Evolutionary conservation across 2,797 vertebrate species (phyloP), one percentile per base, ranked within the genome.

Genomic region (Chelon labrosus): DNA sequence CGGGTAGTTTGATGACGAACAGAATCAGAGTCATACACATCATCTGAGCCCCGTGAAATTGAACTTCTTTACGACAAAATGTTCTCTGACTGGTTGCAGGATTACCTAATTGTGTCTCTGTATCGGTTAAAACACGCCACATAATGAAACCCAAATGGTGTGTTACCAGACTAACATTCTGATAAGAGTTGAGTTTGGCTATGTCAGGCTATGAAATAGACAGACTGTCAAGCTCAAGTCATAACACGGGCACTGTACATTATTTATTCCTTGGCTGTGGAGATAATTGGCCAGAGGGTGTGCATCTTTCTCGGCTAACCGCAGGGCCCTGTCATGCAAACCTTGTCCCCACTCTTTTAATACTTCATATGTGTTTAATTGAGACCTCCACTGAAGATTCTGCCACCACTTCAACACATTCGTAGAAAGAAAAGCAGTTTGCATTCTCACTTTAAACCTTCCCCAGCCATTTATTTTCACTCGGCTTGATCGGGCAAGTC

Each of bases 281-380:
- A 72, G 17, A 62, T 65, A 70, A 76, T 46, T 59, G 44, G 58
- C 42, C 51, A 37, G 49, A 65, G 52, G 60, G 38, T 27, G 51
- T 67, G 22, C 38, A 67, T 79, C 11, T 53, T 44, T 27, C 68
- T 42, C 35, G 35, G 11, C 70, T 25, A 52, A 69, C 55, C 22
- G 35, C 65, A 51, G 39, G 58, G 53, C 20, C 51, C 20, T 46
- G 47, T 47, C 41, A 58, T 37, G 14, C 37, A 7, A 4, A 17
- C 37, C 39, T 52, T 51, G 63, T 70, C 53, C 42, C 42, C 49
- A 14, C 19, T 70, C 58, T 31, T 58, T 65, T 54, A 51, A 66
- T 69, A 71, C 64, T 69, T 72, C 52, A 68, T 44, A 13, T 27
- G 27, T 53, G 25, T 50, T 67, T 60, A 3, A n/a, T 37, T 66